A percentile compares a stretch with the other conserved stretches of the same genome.
Evolutionary conservation across 2,888 invertebrate species (phyloP).

Genomic region (Oligia fasciuncula): DNA sequence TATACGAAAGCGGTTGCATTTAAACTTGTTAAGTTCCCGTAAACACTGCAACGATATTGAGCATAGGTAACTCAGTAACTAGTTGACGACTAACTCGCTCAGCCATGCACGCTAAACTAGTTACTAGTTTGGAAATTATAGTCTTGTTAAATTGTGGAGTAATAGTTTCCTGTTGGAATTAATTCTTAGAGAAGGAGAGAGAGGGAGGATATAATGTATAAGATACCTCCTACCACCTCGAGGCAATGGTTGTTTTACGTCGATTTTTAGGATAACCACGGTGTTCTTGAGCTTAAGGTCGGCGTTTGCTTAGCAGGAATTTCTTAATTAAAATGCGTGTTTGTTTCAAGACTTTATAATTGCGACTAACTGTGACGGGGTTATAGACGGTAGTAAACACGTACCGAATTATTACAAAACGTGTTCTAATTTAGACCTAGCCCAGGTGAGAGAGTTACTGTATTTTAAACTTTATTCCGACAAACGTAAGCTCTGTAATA

Average conservation of each 20-base stretch:
- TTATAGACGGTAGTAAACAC: background rate
- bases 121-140: slow-evolving; percentile 47
- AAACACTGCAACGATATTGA: slow-evolving; percentile 30
- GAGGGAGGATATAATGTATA: background rate
- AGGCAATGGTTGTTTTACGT: background rate
- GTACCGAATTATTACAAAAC: too few relatives aligned
- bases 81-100: slow-evolving; percentile 38
- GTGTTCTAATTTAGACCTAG: too few relatives aligned
- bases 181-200: background rate
- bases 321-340: background rate
- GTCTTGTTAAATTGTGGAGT: slow-evolving; percentile 24
- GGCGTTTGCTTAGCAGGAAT: background rate
- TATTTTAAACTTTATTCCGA: too few relatives aligned
- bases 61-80: slow-evolving; percentile 44
- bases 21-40: slow-evolving; percentile 18
- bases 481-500: too few relatives aligned
- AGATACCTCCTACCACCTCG: background rate
- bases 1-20: slow-evolving; percentile 7
- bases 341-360: background rate
- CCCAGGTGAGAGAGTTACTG: too few relatives aligned
- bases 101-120: slow-evolving; percentile 16
- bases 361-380: background rate
- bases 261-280: background rate
- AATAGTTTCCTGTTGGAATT: slow-evolving; percentile 26
- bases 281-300: background rate